Evolutionary conservation across 2,888 invertebrate genomes (phyloP), one percentile per base, ranked within the genome.

Genomic region (Pseudococcus longispinus): DNA sequence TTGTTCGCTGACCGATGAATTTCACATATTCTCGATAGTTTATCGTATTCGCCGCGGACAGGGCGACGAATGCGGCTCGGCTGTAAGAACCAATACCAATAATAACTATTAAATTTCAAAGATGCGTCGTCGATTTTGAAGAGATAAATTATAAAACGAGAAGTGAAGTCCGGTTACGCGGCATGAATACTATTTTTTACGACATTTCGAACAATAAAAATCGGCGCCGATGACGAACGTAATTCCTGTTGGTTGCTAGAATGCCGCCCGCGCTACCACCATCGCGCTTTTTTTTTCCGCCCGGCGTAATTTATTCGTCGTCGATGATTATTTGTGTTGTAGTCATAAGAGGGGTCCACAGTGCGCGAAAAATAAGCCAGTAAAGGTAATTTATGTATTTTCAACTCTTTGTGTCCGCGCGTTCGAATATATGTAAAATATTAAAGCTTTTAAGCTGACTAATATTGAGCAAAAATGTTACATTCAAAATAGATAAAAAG

Each of bases 391-490:
- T 77, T 77, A 77, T 77, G 77, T 77, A 77, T 77, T 70, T 77
- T 77, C 77, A 29, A 70, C 20, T 77, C 77, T 77, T 77, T 77
- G 77, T 77, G 77, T 55, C 20, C 55, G 55, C 26, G 15, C 29
- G 70, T 77, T 77, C 9, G 77, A 37, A 77, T 55, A 42, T 20
- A 77, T 29, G 77, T 77, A 77, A 77, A 77, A 77, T 77, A 77
- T 77, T 77, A 77, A 77, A 77, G 77, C 77, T 77, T 77, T 77
- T 77, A 77, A 77, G 77, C 77, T 77, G 77, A 77, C 77, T 77
- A 77, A 77, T 77, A 77, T 77, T 77, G 42, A 77, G 77, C 77
- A 11, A 77, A 77, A 77, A 77, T 77, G 77, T 77, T 77, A 77
- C 42, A 77, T 77, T 77, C 77, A 42, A 77, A 77, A 77, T 77